These are phyloP conservation scores for Pandemis cinnamomeana DNA, from an alignment of 2,888 invertebrate species.

Conservation along the genomic window DNA sequence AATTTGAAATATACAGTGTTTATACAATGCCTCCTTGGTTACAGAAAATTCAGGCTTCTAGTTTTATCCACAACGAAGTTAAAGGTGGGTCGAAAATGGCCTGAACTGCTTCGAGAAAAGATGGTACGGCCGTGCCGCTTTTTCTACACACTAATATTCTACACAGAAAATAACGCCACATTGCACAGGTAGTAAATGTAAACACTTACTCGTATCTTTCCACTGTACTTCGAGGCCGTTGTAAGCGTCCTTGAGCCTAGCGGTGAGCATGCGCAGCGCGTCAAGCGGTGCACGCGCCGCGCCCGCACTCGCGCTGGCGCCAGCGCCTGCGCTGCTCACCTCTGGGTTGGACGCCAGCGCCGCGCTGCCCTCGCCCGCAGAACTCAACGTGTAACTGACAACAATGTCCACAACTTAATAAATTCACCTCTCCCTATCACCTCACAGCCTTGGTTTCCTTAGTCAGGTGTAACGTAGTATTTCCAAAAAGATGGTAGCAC, in stretches of 20 bases:
- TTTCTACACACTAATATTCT: not conserved
- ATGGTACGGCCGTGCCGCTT: no score
- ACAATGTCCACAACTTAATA: constrained; percentile 24
- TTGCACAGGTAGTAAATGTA: not conserved
- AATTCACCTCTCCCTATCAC: not conserved
- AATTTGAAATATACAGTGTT: no score
- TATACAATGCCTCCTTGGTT: no score
- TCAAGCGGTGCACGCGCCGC: constrained; percentile 89
- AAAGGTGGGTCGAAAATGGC: no score
- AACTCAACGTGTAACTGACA: constrained; percentile 85
- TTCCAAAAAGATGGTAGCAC: no score
- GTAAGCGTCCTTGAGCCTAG: constrained; percentile 93
- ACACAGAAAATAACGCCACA: not conserved
- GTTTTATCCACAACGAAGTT: no score
- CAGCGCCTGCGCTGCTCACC: constrained; percentile 79
- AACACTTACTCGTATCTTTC: constrained; percentile 81
- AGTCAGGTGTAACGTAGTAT: no score
- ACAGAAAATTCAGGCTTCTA: no score
- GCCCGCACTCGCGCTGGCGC: constrained; percentile 64
- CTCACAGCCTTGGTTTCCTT: no score
- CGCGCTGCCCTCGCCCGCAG: constrained; percentile 87
- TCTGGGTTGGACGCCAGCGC: constrained; percentile 90
- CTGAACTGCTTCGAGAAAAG: no score
- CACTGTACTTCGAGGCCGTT: constrained; percentile 96
- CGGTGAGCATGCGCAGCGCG: constrained; percentile 90